Conservation (phyloP, 1,140 invertebrate species). For the Leptinotarsa lineolata region DNA sequence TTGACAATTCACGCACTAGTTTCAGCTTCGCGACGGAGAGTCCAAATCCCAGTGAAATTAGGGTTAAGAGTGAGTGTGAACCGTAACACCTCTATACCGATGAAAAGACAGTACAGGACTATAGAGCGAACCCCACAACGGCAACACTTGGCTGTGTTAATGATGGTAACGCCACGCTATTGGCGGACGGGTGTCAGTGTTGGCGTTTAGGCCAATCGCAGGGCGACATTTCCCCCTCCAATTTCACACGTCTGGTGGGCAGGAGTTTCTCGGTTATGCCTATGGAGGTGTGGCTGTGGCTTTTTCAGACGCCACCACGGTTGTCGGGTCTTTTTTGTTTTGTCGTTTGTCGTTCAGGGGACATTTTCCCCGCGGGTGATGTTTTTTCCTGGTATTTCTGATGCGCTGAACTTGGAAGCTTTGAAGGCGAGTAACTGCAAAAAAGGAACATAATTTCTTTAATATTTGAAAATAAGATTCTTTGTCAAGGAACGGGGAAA, state of each 20-base stretch:
- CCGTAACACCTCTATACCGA: conserved; percentile 52
- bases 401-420: neutral
- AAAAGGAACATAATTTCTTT: neutral
- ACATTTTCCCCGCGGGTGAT: conserved; percentile 38
- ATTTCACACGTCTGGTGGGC: conserved; percentile 54
- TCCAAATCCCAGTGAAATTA: conserved; percentile 17
- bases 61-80: conserved; percentile 42
- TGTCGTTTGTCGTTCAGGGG: conserved; percentile 35
- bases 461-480: no score
- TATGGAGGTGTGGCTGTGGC: conserved; percentile 51
- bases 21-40: conserved; percentile 4
- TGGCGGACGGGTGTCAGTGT: conserved; percentile 47
- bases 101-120: conserved; percentile 52
- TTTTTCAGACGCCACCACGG: conserved; percentile 44
- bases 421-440: neutral
- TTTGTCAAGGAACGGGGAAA: no score
- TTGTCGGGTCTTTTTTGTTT: conserved; percentile 37
- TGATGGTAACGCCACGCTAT: conserved; percentile 49
- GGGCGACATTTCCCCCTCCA: conserved; percentile 52
- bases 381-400: conserved; percentile 21
- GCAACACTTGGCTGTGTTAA: conserved; percentile 53
- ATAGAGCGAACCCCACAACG: conserved; percentile 48
- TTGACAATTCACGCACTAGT: conserved; percentile 5
- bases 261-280: conserved; percentile 53
- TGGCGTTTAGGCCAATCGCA: conserved; percentile 46